Evolutionary conservation across 2,113 vertebrate species (phyloP), one percentile per base, ranked within the genome.

Genomic region (Corythornis madagascariensis): DNA sequence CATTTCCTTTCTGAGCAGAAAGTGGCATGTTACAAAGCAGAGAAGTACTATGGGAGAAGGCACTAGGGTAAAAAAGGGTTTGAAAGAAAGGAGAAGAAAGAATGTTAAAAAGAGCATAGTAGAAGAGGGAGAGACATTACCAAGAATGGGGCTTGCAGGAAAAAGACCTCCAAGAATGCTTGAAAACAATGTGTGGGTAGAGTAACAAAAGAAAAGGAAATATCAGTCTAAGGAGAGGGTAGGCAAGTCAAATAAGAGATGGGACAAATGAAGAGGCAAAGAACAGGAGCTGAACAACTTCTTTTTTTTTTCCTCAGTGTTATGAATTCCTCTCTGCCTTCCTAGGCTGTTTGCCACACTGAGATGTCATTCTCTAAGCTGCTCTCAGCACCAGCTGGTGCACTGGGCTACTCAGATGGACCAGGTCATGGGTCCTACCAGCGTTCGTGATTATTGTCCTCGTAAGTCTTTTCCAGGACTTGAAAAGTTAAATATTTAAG

Each of bases 301-400:
- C 15, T 69, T 63, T 48, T 59, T 71, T 16, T 69, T 63, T 48
- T 50, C 24, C 56, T 69, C 42, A n/a, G 20, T 11, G 31, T 33
- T 3, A 1, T 67, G 26, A 75, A 45, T 13, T 40, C 3, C 13
- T 43, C 28, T 72, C 42, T 80, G 15, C 50, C 69, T 45, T 43
- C 31, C 50, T 25, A 7, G 25, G 24, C 53, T 89, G 35, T 16
- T 66, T 57, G n/a, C 52, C 4, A 2, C 2, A 6, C 0, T 0
- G 22, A 52, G 8, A 43, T 86, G 59, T 7, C 22, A 5, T 6
- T 83, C 33, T 72, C 31, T 16, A 48, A 1, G 47, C 43, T 83
- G 42, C 43, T 26, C 33, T 53, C 1, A 4, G 64, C 56, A 25
- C 1, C 16, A 3, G 7, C 3, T 50, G 9, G n/a, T 40, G 17